Evolutionary conservation across 2,888 invertebrate species (phyloP).

Genomic region (Hemaris fuciformis): DNA sequence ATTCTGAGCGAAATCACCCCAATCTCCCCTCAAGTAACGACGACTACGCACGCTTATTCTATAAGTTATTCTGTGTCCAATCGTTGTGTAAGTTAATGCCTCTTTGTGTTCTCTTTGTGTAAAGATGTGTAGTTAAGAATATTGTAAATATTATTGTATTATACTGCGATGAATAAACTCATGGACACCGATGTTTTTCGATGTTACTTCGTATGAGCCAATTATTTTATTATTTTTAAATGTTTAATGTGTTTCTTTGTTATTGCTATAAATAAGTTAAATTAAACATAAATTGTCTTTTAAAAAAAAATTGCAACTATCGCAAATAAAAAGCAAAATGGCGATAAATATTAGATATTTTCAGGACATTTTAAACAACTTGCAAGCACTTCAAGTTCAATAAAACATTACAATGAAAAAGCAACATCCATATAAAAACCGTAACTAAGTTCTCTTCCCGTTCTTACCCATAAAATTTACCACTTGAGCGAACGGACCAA

Average conservation of each 20-base stretch:
- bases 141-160: not conserved
- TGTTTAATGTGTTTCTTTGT: no score
- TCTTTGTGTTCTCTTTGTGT: not conserved
- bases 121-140: not conserved
- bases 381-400: constrained; percentile 11
- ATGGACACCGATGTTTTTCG: not conserved
- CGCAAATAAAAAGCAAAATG: not conserved
- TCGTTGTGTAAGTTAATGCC: not conserved
- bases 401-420: constrained; percentile 33
- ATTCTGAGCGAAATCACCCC: no score
- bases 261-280: no score
- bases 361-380: constrained; percentile 1
- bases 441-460: constrained; percentile 54
- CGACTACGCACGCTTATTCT: not conserved
- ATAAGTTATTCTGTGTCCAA: not conserved
- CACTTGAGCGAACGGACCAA: constrained; percentile 64
- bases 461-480: constrained; percentile 73
- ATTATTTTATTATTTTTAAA: no score
- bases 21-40: not conserved
- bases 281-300: no score
- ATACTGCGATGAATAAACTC: not conserved
- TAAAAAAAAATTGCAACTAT: no score
- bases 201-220: no score
- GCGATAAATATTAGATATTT: not conserved
- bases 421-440: constrained; percentile 29